Evolutionary conservation across 1,140 invertebrate species (phyloP), one percentile per base, ranked within the genome.

Genomic region (Diorhabda sublineata): DNA sequence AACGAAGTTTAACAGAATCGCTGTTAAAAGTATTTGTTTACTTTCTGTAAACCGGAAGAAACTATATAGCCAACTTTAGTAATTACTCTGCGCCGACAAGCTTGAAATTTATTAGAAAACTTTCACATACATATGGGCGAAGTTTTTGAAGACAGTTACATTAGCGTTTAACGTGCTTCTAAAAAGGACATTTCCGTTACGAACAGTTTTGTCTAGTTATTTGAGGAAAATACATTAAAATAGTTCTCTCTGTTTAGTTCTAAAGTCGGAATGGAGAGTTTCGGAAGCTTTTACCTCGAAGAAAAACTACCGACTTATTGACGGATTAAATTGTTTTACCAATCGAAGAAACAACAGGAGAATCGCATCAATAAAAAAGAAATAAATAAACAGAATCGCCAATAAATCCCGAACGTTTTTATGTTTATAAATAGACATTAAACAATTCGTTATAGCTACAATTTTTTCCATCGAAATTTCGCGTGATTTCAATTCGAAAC

Each of bases 1-100:
- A 52, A n/a, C n/a, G n/a, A 52, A n/a, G 6, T n/a, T n/a, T 52
- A 52, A 52, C 47, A 52, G 47, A 52, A 52, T 6, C 47, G 2
- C n/a, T 3, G 72, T n/a, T 63, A 52, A 63, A 45, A 52, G 44
- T 64, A 64, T 57, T 64, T 64, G 63, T 64, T 64, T 64, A 64
- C 63, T 64, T 64, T 64, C 63, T 41, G 61, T 44, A 62, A 52
- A 64, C 63, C 47, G 26, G 45, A 62, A 62, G 44, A 56, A 64
- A 64, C 63, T 64, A 43, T 64, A 45, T 56, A 9, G 26, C 47
- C 11, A 64, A 64, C 26, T 64, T 64, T 56, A 26, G 63, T 64
- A 64, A 64, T 64, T 64, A 64, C 63, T 64, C 56, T 57, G 63
- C n/a, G 45, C 52, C 42, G 63, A 64, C 63, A 64, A 57, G 63